These are phyloP conservation scores for Thymelicus lineola DNA, from an alignment of 2,888 invertebrate species.

Conservation along the genomic window DNA sequence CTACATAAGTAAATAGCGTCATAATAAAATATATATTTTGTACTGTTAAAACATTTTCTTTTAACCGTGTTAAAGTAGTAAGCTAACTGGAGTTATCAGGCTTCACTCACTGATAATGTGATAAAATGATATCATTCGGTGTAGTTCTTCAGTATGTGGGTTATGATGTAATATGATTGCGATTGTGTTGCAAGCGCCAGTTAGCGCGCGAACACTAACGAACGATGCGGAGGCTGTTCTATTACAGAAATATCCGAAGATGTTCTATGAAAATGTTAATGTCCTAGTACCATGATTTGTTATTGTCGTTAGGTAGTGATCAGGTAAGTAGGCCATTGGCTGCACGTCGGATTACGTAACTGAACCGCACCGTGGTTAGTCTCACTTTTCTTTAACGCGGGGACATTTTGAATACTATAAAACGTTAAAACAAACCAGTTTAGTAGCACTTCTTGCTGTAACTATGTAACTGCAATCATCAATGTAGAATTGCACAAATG, in stretches of 20 bases:
- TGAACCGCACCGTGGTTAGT: constrained; percentile 51
- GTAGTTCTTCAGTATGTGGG: constrained; percentile 46
- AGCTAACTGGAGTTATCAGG: constrained; percentile 21
- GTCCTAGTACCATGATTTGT: constrained; percentile 51
- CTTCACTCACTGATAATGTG: constrained; percentile 23
- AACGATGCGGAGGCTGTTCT: constrained; percentile 33
- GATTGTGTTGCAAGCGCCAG: constrained; percentile 50
- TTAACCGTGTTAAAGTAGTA: constrained; percentile 12
- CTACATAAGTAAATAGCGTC: too few relatives aligned
- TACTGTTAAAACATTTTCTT: neutral
- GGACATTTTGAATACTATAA: constrained; percentile 50
- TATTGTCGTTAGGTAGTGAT: constrained; percentile 66
- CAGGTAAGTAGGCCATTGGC: constrained; percentile 77
- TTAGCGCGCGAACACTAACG: constrained; percentile 35
- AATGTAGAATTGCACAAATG: constrained; percentile 31
- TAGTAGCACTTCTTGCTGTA: constrained; percentile 43
- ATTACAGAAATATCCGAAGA: constrained; percentile 29
- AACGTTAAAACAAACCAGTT: constrained; percentile 48
- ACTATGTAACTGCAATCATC: constrained; percentile 45
- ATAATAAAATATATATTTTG: too few relatives aligned
- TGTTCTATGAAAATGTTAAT: constrained; percentile 39
- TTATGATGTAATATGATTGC: constrained; percentile 58
- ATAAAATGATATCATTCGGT: constrained; percentile 48
- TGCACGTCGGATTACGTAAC: constrained; percentile 78
- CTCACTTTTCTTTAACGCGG: constrained; percentile 47